These are phyloP conservation scores for Crossaster papposus DNA, from an alignment of 53 echinoderm and acorn worm genomes.

Conservation along the genomic window DNA sequence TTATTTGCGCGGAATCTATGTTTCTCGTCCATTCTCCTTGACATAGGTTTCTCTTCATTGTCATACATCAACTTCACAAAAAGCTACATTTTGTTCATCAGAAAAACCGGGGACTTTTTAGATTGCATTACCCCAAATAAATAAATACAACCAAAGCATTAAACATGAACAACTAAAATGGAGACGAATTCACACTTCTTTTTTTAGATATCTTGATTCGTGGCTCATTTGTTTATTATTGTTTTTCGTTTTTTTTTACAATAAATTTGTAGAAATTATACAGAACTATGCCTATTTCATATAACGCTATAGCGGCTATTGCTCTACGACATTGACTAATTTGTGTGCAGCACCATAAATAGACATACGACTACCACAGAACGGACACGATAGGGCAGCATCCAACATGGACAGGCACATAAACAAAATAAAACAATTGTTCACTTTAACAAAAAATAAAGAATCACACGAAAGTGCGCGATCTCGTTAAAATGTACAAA, in stretches of 20 bases:
- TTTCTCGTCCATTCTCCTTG: too few relatives aligned
- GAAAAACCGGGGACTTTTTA: too few relatives aligned
- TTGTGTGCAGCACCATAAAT: constrained; percentile 62
- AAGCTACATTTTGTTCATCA: too few relatives aligned
- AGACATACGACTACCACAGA: constrained; percentile 23
- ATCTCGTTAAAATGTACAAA: constrained; percentile 51
- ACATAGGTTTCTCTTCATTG: too few relatives aligned
- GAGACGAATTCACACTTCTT: background rate
- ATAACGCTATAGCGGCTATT: constrained; percentile 35
- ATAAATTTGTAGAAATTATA: constrained; percentile 64
- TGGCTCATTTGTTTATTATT: constrained; percentile 57
- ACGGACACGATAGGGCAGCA: constrained; percentile 22
- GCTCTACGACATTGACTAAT: constrained; percentile 46
- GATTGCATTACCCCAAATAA: too few relatives aligned
- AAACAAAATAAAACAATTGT: constrained; percentile 13
- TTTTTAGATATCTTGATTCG: constrained; percentile 42
- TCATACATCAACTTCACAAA: too few relatives aligned
- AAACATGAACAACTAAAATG: background rate
- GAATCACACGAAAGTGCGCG: constrained; percentile 19
- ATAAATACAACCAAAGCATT: background rate
- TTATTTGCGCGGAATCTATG: too few relatives aligned
- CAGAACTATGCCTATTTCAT: constrained; percentile 52
- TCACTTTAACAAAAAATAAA: constrained; percentile 34
- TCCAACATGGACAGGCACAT: constrained; percentile 12
- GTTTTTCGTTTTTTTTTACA: constrained; percentile 50